Evolutionary conservation across 2,888 invertebrate genomes (phyloP).

Genomic region (Ochlodes sylvanus): DNA sequence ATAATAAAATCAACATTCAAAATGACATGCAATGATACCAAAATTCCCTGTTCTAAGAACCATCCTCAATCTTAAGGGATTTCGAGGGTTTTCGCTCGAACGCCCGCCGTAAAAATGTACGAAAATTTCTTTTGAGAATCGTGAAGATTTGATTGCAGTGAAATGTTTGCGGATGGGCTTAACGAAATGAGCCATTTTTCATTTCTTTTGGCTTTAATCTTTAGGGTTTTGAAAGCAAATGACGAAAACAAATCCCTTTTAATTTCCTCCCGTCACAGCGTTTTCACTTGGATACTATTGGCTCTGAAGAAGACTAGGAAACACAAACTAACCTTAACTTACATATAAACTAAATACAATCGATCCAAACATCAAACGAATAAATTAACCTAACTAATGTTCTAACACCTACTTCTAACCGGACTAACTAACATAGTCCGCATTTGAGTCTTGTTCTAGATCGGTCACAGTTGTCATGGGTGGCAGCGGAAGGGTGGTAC

Average conservation of each 20-base stretch:
- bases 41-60: conserved; percentile 29
- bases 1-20: conserved; percentile 31
- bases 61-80: conserved; percentile 44
- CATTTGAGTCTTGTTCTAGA: no score
- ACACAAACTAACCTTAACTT: background rate
- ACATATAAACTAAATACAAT: background rate
- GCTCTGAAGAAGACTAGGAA: no score
- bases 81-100: conserved; percentile 25
- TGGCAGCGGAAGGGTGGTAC: no score
- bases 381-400: no score
- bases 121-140: conserved; percentile 19
- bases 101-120: conserved; percentile 13
- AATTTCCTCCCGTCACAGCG: background rate
- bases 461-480: no score
- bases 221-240: conserved; percentile 4
- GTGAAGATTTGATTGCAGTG: conserved; percentile 25
- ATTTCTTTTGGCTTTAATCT: conserved; percentile 17
- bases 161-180: conserved; percentile 21
- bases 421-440: no score
- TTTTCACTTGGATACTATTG: background rate
- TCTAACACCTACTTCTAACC: no score
- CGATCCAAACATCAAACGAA: no score
- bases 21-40: conserved; percentile 25
- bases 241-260: background rate
- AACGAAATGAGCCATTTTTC: conserved; percentile 20